Base-by-base conservation (phyloP, 2,888 invertebrate genomes). In the Hetaerina titia region DNA sequence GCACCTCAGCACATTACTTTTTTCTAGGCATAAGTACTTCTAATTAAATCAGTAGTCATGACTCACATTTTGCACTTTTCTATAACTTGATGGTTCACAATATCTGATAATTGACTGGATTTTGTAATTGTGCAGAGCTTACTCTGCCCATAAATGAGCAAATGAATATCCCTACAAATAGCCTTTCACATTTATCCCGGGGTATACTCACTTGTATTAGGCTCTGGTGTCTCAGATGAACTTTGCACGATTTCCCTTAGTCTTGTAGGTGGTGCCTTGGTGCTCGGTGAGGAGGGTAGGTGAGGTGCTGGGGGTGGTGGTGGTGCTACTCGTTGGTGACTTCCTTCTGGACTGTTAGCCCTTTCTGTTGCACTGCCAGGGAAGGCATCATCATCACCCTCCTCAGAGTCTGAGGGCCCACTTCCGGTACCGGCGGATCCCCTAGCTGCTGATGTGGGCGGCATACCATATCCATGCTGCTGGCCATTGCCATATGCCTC, bases 151-250 rank as follows among this genome's bases (percentile, higher is more conserved):
- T 45, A 45, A 45, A 4, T 45, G 4, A 45, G 4, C 4, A 45
- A 45, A 45, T 4, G 45, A 45, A 45, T 45, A 45, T 45, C 45
- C 45, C 4, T 2, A 45, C 45, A 45, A 45, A 45, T 45, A 45
- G 45, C 45, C 45, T 45, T 45, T 45, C 1, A 45, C 45, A 45
- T 45, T 45, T 45, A 45, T 45, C 2, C 45, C 45, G 5, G 15
- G 81, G 95, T 95, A 0, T 8, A 98, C 98, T 98, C 97, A 98
- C 98, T 98, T 97, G 98, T 98, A 96, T 98, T 98, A 22, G 98
- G 98, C 97, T 98, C 98, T 22, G 98, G 98, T 96, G 98, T 98
- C 96, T 64, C 74, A 57, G 69, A 58, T 56, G 92, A 69, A 63
- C 45, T n/a, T 69, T 92, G 92, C 19, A 92, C 69, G 13, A 92